Percentiles rank a stretch among this genome's conserved stretches.
phyloP scores from a whole-genome alignment of 2,113 vertebrate genomes.

The Oceanites oceanicus region DNA sequence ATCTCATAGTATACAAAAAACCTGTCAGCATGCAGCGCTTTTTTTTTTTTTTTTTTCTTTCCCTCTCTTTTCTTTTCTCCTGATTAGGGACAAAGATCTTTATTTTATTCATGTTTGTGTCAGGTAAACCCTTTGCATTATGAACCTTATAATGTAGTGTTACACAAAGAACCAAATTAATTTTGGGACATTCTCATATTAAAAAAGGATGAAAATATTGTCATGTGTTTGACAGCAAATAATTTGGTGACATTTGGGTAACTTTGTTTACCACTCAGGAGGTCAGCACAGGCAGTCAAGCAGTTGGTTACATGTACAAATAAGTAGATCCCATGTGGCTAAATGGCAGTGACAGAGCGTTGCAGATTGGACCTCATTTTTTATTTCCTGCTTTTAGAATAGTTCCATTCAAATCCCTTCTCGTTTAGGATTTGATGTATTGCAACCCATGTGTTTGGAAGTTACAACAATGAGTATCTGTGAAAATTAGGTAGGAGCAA shows the following conservation, averaged over 20 bases:
- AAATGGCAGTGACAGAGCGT: neutral
- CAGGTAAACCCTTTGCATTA: neutral
- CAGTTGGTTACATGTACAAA: neutral
- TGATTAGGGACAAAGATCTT: neutral
- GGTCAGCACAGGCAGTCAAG: neutral
- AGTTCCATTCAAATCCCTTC: slow-evolving; percentile 9
- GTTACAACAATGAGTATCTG: neutral
- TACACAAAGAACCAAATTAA: neutral
- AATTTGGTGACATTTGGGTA: neutral
- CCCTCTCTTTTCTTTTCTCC: too few relatives aligned
- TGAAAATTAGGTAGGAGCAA: slow-evolving; percentile 14
- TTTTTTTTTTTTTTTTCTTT: neutral
- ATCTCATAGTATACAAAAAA: neutral
- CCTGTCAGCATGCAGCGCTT: neutral
- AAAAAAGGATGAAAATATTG: neutral
- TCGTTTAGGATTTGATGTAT: slow-evolving; percentile 5
- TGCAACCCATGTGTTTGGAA: neutral
- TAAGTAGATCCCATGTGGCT: neutral
- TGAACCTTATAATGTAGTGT: neutral
- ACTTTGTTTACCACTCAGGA: neutral
- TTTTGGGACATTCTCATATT: neutral
- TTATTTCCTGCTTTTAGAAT: slow-evolving; percentile 1
- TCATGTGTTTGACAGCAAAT: neutral
- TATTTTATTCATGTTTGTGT: slow-evolving; percentile 16
- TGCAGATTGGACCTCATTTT: slow-evolving; percentile 22